phyloP scores from a whole-genome alignment of 2,888 invertebrate genomes.

The Lepidocyrtoides sp. region DNA sequence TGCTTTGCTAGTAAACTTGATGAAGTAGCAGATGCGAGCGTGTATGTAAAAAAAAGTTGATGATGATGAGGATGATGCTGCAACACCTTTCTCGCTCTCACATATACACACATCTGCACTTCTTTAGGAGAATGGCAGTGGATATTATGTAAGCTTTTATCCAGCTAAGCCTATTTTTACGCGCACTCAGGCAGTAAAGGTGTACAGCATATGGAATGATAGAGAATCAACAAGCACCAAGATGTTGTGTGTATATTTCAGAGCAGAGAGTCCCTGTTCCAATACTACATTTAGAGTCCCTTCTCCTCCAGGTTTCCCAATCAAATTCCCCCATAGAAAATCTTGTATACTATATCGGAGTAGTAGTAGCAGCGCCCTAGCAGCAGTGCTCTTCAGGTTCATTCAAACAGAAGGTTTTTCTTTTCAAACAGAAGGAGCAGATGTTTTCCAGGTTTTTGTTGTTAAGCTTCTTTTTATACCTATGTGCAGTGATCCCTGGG shows the following conservation, averaged over 20 bases:
- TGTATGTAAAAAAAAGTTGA: neutral
- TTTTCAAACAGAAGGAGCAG: slow-evolving; percentile 63
- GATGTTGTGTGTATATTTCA: neutral
- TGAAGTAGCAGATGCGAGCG: neutral
- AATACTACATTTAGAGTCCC: neutral
- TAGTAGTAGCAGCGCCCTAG: too few species aligned
- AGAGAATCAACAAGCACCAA: slow-evolving; percentile 48
- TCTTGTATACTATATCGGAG: too few species aligned
- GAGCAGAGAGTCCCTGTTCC: neutral
- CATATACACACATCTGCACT: slow-evolving; percentile 68
- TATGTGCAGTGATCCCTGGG: neutral
- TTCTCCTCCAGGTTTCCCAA: neutral
- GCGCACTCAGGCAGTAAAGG: slow-evolving; percentile 28
- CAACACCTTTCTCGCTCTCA: slow-evolving; percentile 53
- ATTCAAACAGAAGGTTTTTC: slow-evolving; percentile 40
- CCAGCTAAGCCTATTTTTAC: neutral
- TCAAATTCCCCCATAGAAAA: too few species aligned
- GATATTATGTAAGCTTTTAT: neutral
- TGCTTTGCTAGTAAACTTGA: neutral
- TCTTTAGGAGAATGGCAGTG: neutral
- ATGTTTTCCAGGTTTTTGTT: slow-evolving; percentile 75
- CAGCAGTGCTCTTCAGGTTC: neutral
- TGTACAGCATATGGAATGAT: slow-evolving; percentile 49
- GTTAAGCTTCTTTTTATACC: neutral
- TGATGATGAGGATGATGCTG: slow-evolving; percentile 32